A percentile compares a stretch with the other conserved stretches of the same genome.
Conservation (phyloP, 2,113 vertebrate genomes). For the Nesogale talazaci region DNA sequence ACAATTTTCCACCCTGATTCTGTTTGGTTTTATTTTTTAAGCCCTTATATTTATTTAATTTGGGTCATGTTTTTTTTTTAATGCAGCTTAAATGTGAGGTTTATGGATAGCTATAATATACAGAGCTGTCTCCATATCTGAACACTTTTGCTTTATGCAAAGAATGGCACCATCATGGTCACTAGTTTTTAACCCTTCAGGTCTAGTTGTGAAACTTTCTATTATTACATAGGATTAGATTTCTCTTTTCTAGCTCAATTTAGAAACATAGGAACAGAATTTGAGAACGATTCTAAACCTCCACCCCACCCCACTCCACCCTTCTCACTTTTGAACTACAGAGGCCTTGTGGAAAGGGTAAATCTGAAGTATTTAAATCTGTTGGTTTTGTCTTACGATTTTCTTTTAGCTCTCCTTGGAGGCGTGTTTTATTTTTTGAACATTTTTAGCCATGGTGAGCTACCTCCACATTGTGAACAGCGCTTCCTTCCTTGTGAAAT, state of each 20-base stretch:
- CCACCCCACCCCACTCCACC: not conserved
- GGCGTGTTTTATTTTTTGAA: slow-evolving; percentile 88
- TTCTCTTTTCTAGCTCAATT: slow-evolving; percentile 37
- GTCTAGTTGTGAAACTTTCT: slow-evolving; percentile 12
- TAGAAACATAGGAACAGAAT: not conserved
- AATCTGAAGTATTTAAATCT: not conserved
- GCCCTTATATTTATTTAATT: slow-evolving; percentile 19
- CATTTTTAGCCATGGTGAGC: slow-evolving; percentile 88
- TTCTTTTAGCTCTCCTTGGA: slow-evolving; percentile 80
- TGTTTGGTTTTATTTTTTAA: slow-evolving; percentile 25
- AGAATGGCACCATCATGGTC: too few relatives aligned
- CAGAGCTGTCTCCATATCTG: not conserved
- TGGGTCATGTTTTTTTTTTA: not conserved
- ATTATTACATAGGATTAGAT: not conserved
- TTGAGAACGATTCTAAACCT: not conserved
- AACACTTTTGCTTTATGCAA: slow-evolving; percentile 15
- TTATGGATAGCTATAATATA: not conserved
- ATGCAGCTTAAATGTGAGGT: not conserved
- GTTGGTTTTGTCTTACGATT: not conserved
- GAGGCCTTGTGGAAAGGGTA: not conserved
- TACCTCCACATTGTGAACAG: slow-evolving; percentile 86
- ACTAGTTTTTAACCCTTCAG: slow-evolving; percentile 7
- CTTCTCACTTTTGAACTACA: not conserved
- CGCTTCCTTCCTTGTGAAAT: slow-evolving; percentile 90
- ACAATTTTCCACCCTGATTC: not conserved